A percentile compares a stretch with the other conserved stretches of the same genome.
Conservation (phyloP, 23 tunicate genomes). For the Trididemnum clinides region DNA sequence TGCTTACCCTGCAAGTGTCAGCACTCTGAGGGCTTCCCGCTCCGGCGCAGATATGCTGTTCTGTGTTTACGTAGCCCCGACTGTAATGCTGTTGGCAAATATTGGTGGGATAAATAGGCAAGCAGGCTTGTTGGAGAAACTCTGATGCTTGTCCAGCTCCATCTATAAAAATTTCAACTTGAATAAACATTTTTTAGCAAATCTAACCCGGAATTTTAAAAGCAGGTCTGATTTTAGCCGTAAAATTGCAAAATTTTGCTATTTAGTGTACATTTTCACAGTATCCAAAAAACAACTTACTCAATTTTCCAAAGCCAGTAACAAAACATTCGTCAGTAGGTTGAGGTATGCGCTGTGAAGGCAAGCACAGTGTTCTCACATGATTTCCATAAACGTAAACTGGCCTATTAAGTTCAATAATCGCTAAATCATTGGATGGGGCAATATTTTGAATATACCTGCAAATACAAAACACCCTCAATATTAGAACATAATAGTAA, state of each 20-base stretch:
- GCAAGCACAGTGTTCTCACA: constrained; percentile 45
- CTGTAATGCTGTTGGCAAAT: neutral
- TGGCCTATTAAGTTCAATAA: constrained; percentile 39
- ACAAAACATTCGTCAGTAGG: constrained; percentile 47
- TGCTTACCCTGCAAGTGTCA: constrained; percentile 76
- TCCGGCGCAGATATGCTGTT: constrained; percentile 79
- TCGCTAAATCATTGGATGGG: constrained; percentile 72
- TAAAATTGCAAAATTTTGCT: neutral
- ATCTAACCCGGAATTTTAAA: neutral
- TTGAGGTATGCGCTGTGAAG: neutral
- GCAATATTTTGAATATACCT: too few species aligned
- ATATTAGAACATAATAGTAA: too few species aligned
- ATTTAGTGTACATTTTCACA: too few species aligned
- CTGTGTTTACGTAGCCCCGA: neutral
- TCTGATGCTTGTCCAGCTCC: neutral
- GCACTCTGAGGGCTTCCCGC: constrained; percentile 11
- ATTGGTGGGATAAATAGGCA: neutral
- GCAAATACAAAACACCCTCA: too few species aligned
- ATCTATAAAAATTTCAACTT: neutral
- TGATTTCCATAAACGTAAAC: constrained; percentile 10
- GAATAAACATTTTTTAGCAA: too few species aligned
- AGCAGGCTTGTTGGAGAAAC: constrained; percentile 9
- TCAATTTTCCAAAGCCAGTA: constrained; percentile 66
- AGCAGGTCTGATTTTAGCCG: neutral
- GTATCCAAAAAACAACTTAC: constrained; percentile 19